Base-by-base conservation (phyloP, 2,888 invertebrate genomes). In the Lithophane semibrunnea region DNA sequence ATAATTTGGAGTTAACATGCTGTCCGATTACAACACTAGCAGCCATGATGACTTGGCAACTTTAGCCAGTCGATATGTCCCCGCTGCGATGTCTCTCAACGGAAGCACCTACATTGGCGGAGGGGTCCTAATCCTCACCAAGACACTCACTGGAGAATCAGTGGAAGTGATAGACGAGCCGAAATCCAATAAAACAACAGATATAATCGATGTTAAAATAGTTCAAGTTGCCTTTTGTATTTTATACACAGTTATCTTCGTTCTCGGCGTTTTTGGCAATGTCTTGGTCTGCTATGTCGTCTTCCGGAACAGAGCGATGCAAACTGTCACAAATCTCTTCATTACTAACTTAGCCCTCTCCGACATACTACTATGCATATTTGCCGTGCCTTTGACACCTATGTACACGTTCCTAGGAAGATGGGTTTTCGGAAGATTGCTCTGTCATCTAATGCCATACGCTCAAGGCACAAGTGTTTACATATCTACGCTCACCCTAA, bases 251-350 rank as follows among this genome's bases (percentile, higher is more conserved):
- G 95, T 97, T 13, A 98, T 99, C 77, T 99, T 99, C 92, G 96
- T 98, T 1, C 95, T 98, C 21, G 99, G 99, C 0, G 96, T 98
- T 1, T 98, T 98, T 86, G 99, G 98, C 12, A 99, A 99, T 92
- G 97, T 97, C 9, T 95, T 99, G 21, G 99, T 99, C 44, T 98
- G 98, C 91, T 99, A 98, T 92, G 98, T 99, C 5, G 99, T 99
- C 3, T 97, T 98, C 78, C 97, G 98, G 12, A 99, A 99, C 92
- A 97, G 97, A 89, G 97, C 98, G 63, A 99, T 99, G 99, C 99
- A 99, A 94, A 98, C 99, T 0, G 99, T 99, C 71, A 99, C 99
- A 24, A 99, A 99, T 92, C 97, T 98, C 73, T 99, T 99, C 95
- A 99, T 99, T 91, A 98, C 98, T 18, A 99, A 99, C 92, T 95